A percentile compares a stretch with the other conserved stretches of the same genome.
Evolutionary conservation across 2,888 invertebrate species (phyloP).

Genomic region (Eurytoma adleriae): DNA sequence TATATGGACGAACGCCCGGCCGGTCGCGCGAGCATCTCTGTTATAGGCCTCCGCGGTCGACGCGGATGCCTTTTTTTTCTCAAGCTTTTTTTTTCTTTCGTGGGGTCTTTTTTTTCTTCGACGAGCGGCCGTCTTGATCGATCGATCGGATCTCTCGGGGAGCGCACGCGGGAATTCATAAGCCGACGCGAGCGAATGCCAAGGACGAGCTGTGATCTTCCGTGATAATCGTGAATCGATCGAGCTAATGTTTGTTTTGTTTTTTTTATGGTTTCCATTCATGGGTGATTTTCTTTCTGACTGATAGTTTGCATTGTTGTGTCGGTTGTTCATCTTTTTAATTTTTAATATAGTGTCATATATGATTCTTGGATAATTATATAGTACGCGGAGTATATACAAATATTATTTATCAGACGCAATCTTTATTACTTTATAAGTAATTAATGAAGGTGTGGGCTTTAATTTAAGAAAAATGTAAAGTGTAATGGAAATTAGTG

Average conservation of each 20-base stretch:
- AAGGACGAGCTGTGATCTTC: constrained; percentile 49
- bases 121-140: constrained; percentile 2
- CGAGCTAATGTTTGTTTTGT: not conserved
- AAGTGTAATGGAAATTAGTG: constrained; percentile 22
- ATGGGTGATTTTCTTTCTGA: not conserved
- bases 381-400: not conserved
- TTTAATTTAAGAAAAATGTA: not conserved
- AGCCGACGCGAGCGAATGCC: constrained; percentile 52
- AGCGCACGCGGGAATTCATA: constrained; percentile 42
- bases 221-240: not conserved
- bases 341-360: not conserved
- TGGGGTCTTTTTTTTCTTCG: not conserved
- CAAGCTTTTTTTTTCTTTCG: not conserved
- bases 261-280: not conserved
- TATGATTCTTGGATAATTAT: not conserved
- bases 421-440: constrained; percentile 5
- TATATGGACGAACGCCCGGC: constrained; percentile 70
- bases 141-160: constrained; percentile 26
- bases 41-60: constrained; percentile 22
- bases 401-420: not conserved
- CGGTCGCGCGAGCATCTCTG: constrained; percentile 65
- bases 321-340: too few relatives aligned
- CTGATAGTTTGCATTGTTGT: too few relatives aligned
- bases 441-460: constrained; percentile 24
- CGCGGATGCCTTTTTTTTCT: not conserved